Conservation (phyloP, 2,888 invertebrate species). For the Podotricha telesiphe region DNA sequence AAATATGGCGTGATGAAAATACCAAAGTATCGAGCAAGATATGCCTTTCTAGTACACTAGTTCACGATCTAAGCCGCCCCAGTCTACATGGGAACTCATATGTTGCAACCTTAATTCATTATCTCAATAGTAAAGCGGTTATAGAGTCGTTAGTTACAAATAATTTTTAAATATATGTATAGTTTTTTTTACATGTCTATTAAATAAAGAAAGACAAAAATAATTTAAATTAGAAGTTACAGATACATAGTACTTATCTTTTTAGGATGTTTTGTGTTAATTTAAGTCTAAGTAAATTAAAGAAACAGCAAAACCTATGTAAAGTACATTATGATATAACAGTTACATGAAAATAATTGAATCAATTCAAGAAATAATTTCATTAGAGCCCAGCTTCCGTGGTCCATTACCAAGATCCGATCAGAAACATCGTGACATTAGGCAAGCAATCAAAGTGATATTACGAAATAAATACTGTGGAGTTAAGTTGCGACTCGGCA, state of each 20-base stretch:
- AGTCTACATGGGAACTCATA: conserved; percentile 27
- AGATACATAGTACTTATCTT: no score
- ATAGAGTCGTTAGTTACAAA: background rate
- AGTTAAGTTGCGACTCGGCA: conserved; percentile 74
- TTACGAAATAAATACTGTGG: conserved; percentile 81
- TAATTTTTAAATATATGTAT: background rate
- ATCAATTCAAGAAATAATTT: background rate
- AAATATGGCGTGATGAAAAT: conserved; percentile 18
- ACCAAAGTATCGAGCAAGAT: conserved; percentile 18
- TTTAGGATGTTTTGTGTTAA: no score
- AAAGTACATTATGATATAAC: background rate
- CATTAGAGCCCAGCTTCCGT: background rate
- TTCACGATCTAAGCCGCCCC: conserved; percentile 5
- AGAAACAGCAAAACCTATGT: no score
- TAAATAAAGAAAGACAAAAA: no score
- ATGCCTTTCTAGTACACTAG: conserved; percentile 24
- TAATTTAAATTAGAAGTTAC: no score
- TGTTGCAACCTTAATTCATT: conserved; percentile 26
- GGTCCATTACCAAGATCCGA: background rate
- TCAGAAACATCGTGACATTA: conserved; percentile 69
- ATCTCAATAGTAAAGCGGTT: background rate
- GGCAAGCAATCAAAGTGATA: conserved; percentile 74
- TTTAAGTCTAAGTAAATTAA: no score
- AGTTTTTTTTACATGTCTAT: background rate
- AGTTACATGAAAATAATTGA: background rate